A percentile compares a stretch with the other conserved stretches of the same genome.
These are phyloP conservation scores for Polypterus bichir DNA, from an alignment of 2,113 vertebrate genomes.

Conservation along the genomic window DNA sequence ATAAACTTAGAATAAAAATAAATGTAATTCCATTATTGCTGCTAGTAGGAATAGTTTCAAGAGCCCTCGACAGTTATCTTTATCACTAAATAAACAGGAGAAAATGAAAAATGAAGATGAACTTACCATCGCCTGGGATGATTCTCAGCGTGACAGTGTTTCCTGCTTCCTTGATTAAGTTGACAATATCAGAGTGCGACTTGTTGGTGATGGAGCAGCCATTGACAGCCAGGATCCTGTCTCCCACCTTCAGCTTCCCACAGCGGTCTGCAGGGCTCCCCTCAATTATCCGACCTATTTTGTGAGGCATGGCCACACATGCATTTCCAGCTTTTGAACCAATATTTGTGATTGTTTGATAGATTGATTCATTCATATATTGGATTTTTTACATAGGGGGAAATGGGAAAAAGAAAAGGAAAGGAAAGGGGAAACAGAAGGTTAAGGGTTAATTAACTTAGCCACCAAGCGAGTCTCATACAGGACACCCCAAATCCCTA, in stretches of 20 bases:
- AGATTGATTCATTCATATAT: conserved; percentile 31
- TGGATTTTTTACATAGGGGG: conserved; percentile 33
- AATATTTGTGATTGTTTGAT: conserved; percentile 34
- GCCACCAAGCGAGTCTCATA: conserved; percentile 70
- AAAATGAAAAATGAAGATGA: too few relatives aligned
- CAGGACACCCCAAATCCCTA: conserved; percentile 50
- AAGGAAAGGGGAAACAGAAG: conserved; percentile 73
- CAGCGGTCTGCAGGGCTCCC: conserved; percentile 97
- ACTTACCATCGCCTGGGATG: conserved; percentile 95
- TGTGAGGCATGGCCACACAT: conserved; percentile 99
- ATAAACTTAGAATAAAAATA: too few relatives aligned
- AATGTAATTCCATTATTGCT: too few relatives aligned
- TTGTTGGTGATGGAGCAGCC: conserved; percentile 97
- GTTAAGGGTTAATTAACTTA: conserved; percentile 74
- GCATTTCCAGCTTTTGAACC: conserved; percentile 92
- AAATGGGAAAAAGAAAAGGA: conserved; percentile 59
- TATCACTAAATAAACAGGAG: too few relatives aligned
- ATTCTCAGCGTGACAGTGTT: conserved; percentile 95
- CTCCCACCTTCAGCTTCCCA: conserved; percentile 95
- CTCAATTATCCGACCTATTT: conserved; percentile 99
- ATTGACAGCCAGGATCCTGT: conserved; percentile 96
- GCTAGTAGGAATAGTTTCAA: too few relatives aligned
- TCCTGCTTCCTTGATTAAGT: conserved; percentile 97
- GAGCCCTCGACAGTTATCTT: too few relatives aligned
- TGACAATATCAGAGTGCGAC: conserved; percentile 98